Conservation (phyloP, 2,113 vertebrate species). For the Muscicapa adusta region DNA sequence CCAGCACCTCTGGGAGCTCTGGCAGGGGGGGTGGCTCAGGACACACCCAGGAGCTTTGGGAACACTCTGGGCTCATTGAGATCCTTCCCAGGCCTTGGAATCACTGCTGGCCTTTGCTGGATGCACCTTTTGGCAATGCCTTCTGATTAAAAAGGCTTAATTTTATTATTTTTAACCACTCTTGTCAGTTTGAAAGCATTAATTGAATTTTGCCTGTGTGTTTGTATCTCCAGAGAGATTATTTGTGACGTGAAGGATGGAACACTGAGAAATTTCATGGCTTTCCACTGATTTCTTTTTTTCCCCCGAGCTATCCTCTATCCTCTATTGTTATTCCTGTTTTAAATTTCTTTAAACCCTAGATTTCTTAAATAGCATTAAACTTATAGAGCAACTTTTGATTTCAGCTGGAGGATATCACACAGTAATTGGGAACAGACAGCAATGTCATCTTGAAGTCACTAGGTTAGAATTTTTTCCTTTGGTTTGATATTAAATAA, state of each 20-base stretch:
- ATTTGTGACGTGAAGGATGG: conserved; percentile 11
- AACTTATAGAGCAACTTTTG: neutral
- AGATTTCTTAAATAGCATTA: neutral
- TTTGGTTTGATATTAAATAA: neutral
- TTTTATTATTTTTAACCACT: conserved; percentile 45
- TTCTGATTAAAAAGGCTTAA: neutral
- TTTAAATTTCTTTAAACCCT: conserved; percentile 18
- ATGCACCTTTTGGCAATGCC: conserved; percentile 12
- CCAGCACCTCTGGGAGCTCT: neutral
- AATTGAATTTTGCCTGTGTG: conserved; percentile 13
- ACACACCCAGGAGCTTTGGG: neutral
- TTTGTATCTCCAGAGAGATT: neutral
- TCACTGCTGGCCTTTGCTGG: neutral
- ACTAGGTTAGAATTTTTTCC: neutral
- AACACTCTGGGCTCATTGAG: neutral
- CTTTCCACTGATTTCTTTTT: neutral
- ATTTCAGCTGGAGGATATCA: neutral
- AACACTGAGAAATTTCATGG: conserved; percentile 8
- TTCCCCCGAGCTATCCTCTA: neutral
- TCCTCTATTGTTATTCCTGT: neutral
- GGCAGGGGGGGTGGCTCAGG: neutral
- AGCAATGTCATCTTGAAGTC: neutral
- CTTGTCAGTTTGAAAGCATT: conserved; percentile 24
- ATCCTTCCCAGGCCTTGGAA: neutral
- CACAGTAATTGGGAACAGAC: neutral